Percentiles rank a stretch among this genome's conserved stretches.
Conservation (phyloP, 2,113 vertebrate genomes). For the Pomatostomus ruficeps region DNA sequence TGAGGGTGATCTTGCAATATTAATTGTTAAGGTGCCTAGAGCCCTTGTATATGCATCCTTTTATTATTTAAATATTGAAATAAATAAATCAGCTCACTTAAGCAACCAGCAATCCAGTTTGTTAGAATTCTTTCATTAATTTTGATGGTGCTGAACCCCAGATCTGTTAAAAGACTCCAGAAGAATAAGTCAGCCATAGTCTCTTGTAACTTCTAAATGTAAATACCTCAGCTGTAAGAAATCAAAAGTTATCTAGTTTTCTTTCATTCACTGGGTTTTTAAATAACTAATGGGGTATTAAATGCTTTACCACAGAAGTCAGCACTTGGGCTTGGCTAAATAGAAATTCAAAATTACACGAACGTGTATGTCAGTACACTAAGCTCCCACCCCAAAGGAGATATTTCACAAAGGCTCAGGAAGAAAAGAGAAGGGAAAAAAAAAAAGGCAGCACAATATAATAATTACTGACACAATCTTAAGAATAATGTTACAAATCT, state of each 20-base stretch:
- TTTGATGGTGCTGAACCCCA: conserved; percentile 28
- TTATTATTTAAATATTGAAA: conserved; percentile 64
- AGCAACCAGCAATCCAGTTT: conserved; percentile 19
- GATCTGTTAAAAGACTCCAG: conserved; percentile 11
- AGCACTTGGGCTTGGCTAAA: conserved; percentile 9
- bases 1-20: conserved; percentile 34
- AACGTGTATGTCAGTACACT: neutral
- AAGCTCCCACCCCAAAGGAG: conserved; percentile 20
- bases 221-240: conserved; percentile 37
- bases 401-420: neutral
- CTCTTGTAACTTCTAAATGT: conserved; percentile 18
- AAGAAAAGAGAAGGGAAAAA: neutral
- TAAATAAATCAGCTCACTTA: conserved; percentile 58
- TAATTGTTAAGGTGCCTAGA: conserved; percentile 41
- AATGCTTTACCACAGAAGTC: neutral
- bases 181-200: neutral
- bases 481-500: conserved; percentile 40
- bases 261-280: conserved; percentile 38
- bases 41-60: conserved; percentile 38
- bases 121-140: conserved; percentile 36
- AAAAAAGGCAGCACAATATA: neutral
- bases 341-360: conserved; percentile 32
- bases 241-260: conserved; percentile 13
- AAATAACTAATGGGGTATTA: conserved; percentile 49
- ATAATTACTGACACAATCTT: conserved; percentile 46